These are phyloP conservation scores for Origma solitaria DNA, from an alignment of 2,113 vertebrate genomes.

Conservation along the genomic window DNA sequence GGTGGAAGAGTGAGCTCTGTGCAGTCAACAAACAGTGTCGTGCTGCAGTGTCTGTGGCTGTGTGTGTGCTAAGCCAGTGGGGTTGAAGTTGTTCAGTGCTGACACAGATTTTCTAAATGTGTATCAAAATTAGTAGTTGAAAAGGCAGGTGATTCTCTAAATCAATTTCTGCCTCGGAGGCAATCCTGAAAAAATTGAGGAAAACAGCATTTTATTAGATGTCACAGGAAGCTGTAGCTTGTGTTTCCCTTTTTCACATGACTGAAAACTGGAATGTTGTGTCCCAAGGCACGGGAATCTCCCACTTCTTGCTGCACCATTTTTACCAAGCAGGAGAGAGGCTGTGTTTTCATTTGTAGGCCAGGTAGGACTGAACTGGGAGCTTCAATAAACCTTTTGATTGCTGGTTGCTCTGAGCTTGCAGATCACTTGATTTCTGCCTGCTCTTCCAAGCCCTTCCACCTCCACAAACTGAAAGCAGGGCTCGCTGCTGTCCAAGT, in stretches of 20 bases:
- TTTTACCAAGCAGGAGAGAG: too few species aligned
- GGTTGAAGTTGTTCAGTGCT: background rate
- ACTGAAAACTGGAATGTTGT: background rate
- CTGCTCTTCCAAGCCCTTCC: background rate
- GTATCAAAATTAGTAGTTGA: background rate
- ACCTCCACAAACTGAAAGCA: background rate
- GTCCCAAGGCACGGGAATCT: accelerated
- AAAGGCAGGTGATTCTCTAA: background rate
- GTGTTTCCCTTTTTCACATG: accelerated
- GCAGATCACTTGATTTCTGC: background rate
- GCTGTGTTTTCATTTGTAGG: background rate
- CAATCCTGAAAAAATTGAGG: background rate
- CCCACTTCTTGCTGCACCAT: accelerated
- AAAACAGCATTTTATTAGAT: background rate
- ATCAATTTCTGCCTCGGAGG: background rate
- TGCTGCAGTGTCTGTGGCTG: background rate
- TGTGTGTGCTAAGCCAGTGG: background rate
- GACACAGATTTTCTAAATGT: accelerated
- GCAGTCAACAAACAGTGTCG: accelerated
- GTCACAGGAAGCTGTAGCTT: background rate
- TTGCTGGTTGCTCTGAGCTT: background rate
- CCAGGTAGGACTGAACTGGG: background rate
- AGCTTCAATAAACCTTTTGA: background rate
- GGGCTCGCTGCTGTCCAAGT: accelerated
- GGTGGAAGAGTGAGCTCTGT: background rate